Percentiles rank a stretch among this genome's conserved stretches.
Evolutionary conservation across 1,140 invertebrate species (phyloP).

Genomic region (Aphelenchoides fujianensis): DNA sequence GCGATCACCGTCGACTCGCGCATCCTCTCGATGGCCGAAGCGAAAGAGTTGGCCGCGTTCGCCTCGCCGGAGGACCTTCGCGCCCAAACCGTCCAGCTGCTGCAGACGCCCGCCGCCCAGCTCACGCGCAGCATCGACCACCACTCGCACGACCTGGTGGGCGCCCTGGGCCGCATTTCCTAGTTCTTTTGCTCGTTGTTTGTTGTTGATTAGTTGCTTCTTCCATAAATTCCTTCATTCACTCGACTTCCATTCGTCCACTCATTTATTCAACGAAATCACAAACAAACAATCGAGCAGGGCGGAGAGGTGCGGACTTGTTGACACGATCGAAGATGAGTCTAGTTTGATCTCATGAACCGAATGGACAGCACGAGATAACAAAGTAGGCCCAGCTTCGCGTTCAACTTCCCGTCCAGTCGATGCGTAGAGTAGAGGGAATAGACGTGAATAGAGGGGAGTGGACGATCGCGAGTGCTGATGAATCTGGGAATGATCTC

Average conservation of each 20-base stretch:
- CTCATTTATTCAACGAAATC: not conserved
- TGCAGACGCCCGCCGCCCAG: conserved; percentile 29
- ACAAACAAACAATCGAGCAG: too few species aligned
- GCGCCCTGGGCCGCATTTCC: conserved; percentile 13
- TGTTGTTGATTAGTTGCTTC: not conserved
- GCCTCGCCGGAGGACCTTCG: conserved; percentile 41
- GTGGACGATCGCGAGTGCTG: not conserved
- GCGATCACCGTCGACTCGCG: conserved; percentile 37
- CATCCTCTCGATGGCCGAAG: conserved; percentile 44
- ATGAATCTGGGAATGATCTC: conserved; percentile 5
- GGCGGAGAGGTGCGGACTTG: not conserved
- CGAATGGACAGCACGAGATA: not conserved
- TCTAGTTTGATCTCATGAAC: conserved; percentile 3
- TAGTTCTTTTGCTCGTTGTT: not conserved
- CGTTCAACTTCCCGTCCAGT: not conserved
- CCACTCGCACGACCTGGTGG: conserved; percentile 20
- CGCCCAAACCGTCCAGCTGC: conserved; percentile 47
- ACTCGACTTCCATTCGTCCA: too few species aligned
- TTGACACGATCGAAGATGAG: not conserved
- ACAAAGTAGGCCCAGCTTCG: not conserved
- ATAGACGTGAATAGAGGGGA: not conserved
- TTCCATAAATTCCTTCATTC: not conserved
- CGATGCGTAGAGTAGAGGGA: too few species aligned
- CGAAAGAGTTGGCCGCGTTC: conserved; percentile 34
- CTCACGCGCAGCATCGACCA: conserved; percentile 28